These are phyloP conservation scores for Elmis aenea DNA, from an alignment of 2,888 invertebrate species.

Conservation along the genomic window DNA sequence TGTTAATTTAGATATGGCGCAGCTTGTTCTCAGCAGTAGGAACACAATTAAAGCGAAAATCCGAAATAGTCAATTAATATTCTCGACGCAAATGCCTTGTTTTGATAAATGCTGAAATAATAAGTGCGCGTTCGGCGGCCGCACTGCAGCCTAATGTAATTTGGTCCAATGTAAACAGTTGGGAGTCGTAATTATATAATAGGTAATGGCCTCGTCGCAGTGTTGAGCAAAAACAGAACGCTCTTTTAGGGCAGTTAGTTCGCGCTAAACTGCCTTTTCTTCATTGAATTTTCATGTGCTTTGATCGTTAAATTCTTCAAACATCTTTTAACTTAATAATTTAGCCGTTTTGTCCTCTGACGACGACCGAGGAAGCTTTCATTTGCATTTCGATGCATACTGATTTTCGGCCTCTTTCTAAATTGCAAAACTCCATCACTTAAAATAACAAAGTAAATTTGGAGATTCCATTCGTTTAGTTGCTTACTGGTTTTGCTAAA, in stretches of 20 bases:
- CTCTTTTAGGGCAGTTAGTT: conserved; percentile 2
- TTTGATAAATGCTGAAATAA: conserved; percentile 27
- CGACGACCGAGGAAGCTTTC: too few species aligned
- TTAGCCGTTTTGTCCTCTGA: too few species aligned
- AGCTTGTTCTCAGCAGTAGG: neutral
- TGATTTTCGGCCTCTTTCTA: too few species aligned
- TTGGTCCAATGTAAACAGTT: conserved; percentile 17
- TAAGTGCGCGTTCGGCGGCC: conserved; percentile 22
- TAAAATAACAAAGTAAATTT: too few species aligned
- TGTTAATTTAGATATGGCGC: neutral
- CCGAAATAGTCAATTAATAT: conserved; percentile 17
- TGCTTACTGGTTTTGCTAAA: too few species aligned
- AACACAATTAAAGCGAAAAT: conserved; percentile 1
- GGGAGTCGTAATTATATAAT: conserved; percentile 17
- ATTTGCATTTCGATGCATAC: too few species aligned
- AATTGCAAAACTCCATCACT: too few species aligned
- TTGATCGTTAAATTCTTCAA: neutral
- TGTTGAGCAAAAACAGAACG: conserved; percentile 4
- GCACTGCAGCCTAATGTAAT: conserved; percentile 21
- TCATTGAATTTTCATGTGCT: conserved; percentile 6
- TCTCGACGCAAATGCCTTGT: conserved; percentile 13
- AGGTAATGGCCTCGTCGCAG: conserved; percentile 9
- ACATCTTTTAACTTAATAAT: too few species aligned
- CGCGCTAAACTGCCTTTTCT: conserved; percentile 2
- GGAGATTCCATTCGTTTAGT: too few species aligned